A percentile compares a stretch with the other conserved stretches of the same genome.
phyloP scores from a whole-genome alignment of 1,140 invertebrate genomes.

The Archivesica marissinica region DNA sequence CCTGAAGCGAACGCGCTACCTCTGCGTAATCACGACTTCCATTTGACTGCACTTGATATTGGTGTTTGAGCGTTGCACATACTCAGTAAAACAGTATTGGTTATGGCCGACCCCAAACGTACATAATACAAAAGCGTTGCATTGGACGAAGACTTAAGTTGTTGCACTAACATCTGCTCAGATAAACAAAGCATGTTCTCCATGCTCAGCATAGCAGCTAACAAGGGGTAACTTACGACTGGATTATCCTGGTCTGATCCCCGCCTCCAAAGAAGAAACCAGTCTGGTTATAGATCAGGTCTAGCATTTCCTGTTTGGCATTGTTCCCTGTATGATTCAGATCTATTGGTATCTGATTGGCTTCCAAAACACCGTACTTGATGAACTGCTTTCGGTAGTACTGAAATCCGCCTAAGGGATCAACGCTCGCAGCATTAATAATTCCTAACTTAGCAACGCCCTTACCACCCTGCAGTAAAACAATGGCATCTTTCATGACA shows the following conservation, averaged over 20 bases:
- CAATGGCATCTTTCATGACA: too few relatives aligned
- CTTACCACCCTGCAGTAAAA: conserved; percentile 67
- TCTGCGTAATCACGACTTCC: too few relatives aligned
- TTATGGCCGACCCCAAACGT: too few relatives aligned
- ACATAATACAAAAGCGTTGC: too few relatives aligned
- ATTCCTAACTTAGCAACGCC: conserved; percentile 73
- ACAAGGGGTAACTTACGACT: conserved; percentile 67
- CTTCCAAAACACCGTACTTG: conserved; percentile 63
- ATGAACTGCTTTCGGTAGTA: conserved; percentile 69
- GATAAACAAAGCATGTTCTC: too few relatives aligned
- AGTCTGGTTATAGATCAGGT: conserved; percentile 71
- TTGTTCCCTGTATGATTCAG: conserved; percentile 63
- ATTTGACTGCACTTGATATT: too few relatives aligned
- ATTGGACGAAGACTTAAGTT: too few relatives aligned
- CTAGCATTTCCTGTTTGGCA: conserved; percentile 57
- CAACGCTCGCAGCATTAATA: conserved; percentile 66
- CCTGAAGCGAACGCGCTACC: too few relatives aligned
- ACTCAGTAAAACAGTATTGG: too few relatives aligned
- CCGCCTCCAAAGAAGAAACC: conserved; percentile 81
- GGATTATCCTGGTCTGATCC: conserved; percentile 74
- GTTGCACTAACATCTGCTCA: too few relatives aligned
- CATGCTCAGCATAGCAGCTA: neutral
- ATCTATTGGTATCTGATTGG: conserved; percentile 64
- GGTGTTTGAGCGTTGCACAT: too few relatives aligned
- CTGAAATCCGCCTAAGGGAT: conserved; percentile 61